phyloP scores from a whole-genome alignment of 1,140 invertebrate genomes.

The Formica exsecta region DNA sequence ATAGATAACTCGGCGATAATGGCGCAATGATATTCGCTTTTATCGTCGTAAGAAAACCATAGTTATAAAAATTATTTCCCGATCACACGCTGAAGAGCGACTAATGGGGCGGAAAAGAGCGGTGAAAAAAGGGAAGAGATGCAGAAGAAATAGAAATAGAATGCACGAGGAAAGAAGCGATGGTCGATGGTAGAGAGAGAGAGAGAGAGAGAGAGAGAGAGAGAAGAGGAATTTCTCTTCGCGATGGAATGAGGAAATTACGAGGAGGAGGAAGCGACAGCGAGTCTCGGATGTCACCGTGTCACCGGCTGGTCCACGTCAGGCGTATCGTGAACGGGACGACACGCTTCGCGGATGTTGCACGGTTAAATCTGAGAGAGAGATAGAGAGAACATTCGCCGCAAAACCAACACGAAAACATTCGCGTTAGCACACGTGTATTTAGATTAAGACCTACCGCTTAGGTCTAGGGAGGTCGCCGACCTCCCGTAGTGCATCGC shows the following conservation, averaged over 20 bases:
- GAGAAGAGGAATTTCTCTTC: constrained; percentile 33
- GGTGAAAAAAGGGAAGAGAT: not conserved
- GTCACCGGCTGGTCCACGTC: constrained; percentile 68
- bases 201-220: constrained; percentile 28
- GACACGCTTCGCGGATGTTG: constrained; percentile 71
- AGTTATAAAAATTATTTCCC: constrained; percentile 23
- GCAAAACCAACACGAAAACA: not conserved
- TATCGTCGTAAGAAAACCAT: not conserved
- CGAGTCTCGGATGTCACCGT: constrained; percentile 72
- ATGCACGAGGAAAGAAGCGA: constrained; percentile 3
- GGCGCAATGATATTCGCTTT: not conserved
- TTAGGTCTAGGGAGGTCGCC: constrained; percentile 1
- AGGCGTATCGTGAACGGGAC: constrained; percentile 72
- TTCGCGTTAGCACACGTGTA: constrained; percentile 21
- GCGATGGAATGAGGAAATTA: constrained; percentile 72
- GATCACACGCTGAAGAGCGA: constrained; percentile 30
- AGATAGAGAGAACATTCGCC: constrained; percentile 2
- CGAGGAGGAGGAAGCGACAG: constrained; percentile 63
- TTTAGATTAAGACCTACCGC: constrained; percentile 53
- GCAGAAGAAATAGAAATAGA: constrained; percentile 29
- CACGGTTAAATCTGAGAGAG: constrained; percentile 42
- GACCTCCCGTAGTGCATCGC: constrained; percentile 15
- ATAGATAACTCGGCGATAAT: constrained; percentile 26
- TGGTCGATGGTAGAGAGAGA: not conserved
- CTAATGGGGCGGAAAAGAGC: not conserved